Percentiles rank a stretch among this genome's conserved stretches.
Evolutionary conservation across 2,888 invertebrate genomes (phyloP).

Genomic region (Caenorhabditis sp.): DNA sequence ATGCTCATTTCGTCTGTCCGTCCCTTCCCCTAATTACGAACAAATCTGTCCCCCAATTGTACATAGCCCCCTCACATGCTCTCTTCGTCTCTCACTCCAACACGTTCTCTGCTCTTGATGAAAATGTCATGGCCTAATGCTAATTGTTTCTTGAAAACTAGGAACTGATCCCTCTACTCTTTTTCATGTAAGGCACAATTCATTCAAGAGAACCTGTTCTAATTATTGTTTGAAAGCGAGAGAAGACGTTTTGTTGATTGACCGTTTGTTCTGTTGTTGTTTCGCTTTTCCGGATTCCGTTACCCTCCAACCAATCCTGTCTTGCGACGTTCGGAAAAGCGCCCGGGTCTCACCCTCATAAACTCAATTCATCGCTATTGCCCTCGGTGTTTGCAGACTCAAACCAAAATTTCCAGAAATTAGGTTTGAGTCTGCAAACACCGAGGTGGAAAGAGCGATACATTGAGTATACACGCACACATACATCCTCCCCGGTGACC

Average conservation of each 20-base stretch:
- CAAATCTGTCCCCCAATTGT: slow-evolving; percentile 8
- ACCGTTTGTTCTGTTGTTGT: slow-evolving; percentile 26
- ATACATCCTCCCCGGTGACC: slow-evolving; percentile 32
- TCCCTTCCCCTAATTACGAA: slow-evolving; percentile 9
- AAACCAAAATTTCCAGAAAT: neutral
- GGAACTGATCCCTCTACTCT: neutral
- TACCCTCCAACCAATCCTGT: neutral
- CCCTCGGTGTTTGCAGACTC: no score
- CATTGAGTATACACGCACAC: neutral
- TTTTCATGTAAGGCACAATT: neutral
- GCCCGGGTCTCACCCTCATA: neutral
- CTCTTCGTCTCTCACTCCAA: neutral
- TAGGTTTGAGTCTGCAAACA: no score
- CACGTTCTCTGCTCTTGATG: slow-evolving; percentile 12
- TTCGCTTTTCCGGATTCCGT: neutral
- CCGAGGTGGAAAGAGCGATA: no score
- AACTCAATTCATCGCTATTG: no score
- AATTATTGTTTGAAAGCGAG: neutral
- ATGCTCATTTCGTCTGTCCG: slow-evolving; percentile 32
- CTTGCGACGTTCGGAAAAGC: neutral
- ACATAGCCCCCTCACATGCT: slow-evolving; percentile 8
- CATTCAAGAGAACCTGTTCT: slow-evolving; percentile 12
- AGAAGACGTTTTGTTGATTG: slow-evolving; percentile 36
- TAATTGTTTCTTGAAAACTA: neutral
- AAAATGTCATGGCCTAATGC: neutral